Conservation (phyloP, 2,888 invertebrate genomes). For the Cephus pulcher region DNA sequence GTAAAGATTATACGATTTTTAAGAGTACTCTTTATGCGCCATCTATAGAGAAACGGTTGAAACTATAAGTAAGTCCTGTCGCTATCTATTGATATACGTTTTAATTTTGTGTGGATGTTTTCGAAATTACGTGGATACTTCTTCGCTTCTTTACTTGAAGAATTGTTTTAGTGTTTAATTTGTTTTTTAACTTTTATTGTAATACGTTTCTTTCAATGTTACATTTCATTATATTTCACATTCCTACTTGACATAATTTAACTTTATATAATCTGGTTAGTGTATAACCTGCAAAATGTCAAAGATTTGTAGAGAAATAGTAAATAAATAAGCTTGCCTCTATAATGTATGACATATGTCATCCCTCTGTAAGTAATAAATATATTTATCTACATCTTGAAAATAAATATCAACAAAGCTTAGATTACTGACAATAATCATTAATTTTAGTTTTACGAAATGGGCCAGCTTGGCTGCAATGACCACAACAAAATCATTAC, state of each 20-base stretch:
- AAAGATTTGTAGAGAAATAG: not conserved
- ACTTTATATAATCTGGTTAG: not conserved
- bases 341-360: slow-evolving; percentile 53
- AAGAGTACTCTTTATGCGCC: not conserved
- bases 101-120: too few relatives aligned
- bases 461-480: slow-evolving; percentile 65
- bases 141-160: not conserved
- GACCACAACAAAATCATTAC: slow-evolving; percentile 66
- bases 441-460: slow-evolving; percentile 63
- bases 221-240: not conserved
- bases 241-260: not conserved
- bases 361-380: slow-evolving; percentile 53
- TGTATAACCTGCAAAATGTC: not conserved
- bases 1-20: not conserved
- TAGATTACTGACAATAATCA: not conserved
- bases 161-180: not conserved
- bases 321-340: not conserved
- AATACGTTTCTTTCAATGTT: not conserved
- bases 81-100: not conserved
- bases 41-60: not conserved
- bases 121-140: not conserved
- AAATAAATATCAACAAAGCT: not conserved
- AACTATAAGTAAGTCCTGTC: not conserved
- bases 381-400: not conserved
- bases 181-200: not conserved